These are phyloP conservation scores for Astreopora myriophthalma DNA, from an alignment of 64 coral and sea anemone species.

Conservation along the genomic window DNA sequence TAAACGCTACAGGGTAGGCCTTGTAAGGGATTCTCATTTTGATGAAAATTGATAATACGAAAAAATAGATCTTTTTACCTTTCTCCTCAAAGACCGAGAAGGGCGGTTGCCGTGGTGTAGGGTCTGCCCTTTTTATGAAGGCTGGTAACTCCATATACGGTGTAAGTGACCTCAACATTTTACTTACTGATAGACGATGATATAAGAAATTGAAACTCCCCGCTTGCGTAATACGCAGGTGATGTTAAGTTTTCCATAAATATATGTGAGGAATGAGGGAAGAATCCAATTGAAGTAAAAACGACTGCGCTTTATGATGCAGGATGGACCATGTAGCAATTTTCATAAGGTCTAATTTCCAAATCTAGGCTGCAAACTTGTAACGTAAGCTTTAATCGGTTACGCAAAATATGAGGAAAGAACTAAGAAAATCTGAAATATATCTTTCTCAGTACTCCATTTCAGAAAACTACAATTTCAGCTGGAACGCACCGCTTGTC, in stretches of 20 bases:
- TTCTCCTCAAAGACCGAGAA: not conserved
- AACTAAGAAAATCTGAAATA: too few species aligned
- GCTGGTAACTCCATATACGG: not conserved
- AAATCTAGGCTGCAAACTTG: too few species aligned
- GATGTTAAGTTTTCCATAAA: not conserved
- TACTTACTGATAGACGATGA: not conserved
- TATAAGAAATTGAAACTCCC: not conserved
- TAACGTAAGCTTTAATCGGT: too few species aligned
- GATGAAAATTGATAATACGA: not conserved
- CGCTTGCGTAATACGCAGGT: not conserved
- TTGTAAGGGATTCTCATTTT: not conserved
- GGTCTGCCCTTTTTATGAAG: not conserved
- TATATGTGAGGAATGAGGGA: not conserved
- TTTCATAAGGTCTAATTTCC: too few species aligned
- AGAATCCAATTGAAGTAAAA: too few species aligned
- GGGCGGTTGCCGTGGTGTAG: not conserved
- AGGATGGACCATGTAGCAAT: too few species aligned
- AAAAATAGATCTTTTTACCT: not conserved
- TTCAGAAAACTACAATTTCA: too few species aligned
- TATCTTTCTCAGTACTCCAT: too few species aligned
- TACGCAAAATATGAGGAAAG: too few species aligned
- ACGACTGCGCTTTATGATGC: too few species aligned
- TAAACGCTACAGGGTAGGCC: not conserved
- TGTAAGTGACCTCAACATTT: not conserved
- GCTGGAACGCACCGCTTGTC: too few species aligned